phyloP scores from a whole-genome alignment of 1,140 invertebrate genomes.

The Meloidogyne floridensis region DNA sequence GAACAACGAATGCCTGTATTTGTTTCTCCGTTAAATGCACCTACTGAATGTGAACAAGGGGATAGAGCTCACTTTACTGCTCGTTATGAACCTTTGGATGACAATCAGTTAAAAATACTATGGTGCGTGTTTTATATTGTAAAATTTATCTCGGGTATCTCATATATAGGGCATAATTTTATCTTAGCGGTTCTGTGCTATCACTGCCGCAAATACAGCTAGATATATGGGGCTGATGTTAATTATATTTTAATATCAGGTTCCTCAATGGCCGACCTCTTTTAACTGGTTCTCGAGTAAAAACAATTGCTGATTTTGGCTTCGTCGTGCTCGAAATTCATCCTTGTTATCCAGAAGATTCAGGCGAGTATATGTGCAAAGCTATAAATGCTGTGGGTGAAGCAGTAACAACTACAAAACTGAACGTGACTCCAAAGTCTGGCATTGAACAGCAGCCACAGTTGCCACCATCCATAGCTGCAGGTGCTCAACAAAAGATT shows the following conservation, averaged over 20 bases:
- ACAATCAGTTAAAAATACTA: conserved; percentile 56
- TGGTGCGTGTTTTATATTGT: conserved; percentile 23
- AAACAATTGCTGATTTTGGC: conserved; percentile 92
- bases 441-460: conserved; percentile 88
- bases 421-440: conserved; percentile 81
- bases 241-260: conserved; percentile 40
- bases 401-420: conserved; percentile 85
- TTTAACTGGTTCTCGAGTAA: conserved; percentile 76
- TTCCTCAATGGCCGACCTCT: conserved; percentile 59
- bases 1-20: conserved; percentile 65
- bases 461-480: conserved; percentile 84
- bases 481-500: conserved; percentile 84
- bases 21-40: conserved; percentile 60
- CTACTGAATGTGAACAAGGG: conserved; percentile 53
- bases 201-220: too few relatives aligned
- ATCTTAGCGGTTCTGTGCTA: too few relatives aligned
- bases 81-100: conserved; percentile 61
- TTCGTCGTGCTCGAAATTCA: conserved; percentile 82
- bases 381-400: conserved; percentile 78
- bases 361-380: conserved; percentile 89
- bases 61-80: conserved; percentile 62
- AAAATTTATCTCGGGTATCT: too few relatives aligned
- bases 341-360: conserved; percentile 81
- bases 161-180: too few relatives aligned
- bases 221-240: background rate